phyloP scores from a whole-genome alignment of 2,113 vertebrate genomes.

The Myiopsitta monachus region DNA sequence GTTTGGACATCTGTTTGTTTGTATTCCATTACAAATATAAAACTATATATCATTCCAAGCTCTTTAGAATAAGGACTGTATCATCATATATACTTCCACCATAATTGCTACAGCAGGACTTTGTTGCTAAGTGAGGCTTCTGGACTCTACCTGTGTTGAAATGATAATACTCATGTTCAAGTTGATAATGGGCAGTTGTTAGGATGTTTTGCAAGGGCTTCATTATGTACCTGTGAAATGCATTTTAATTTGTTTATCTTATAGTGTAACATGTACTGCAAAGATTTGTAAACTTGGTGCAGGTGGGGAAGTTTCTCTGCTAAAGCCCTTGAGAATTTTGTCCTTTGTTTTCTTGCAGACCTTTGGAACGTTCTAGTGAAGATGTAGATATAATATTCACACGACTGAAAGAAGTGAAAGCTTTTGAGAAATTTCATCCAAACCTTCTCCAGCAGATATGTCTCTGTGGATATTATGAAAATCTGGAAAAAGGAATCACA shows the following conservation, averaged over 20 bases:
- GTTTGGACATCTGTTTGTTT: neutral
- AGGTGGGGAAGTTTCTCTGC: neutral
- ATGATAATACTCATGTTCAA: neutral
- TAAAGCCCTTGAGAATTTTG: neutral
- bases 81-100: neutral
- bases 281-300: neutral
- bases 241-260: neutral
- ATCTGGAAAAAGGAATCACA: slow-evolving; percentile 94
- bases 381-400: slow-evolving; percentile 96
- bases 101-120: neutral
- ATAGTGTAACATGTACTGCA: neutral
- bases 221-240: neutral
- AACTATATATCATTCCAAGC: neutral
- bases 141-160: neutral
- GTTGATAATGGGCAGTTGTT: neutral
- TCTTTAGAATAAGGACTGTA: neutral
- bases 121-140: neutral
- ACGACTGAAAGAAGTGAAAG: slow-evolving; percentile 90
- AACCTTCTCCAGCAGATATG: slow-evolving; percentile 94
- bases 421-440: slow-evolving; percentile 93
- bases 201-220: neutral
- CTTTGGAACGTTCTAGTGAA: slow-evolving; percentile 90
- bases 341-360: slow-evolving; percentile 74
- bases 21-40: neutral
- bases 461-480: slow-evolving; percentile 93